A percentile compares a stretch with the other conserved stretches of the same genome.
Conservation (phyloP, 2,888 invertebrate genomes). For the Drosophila phalerata region DNA sequence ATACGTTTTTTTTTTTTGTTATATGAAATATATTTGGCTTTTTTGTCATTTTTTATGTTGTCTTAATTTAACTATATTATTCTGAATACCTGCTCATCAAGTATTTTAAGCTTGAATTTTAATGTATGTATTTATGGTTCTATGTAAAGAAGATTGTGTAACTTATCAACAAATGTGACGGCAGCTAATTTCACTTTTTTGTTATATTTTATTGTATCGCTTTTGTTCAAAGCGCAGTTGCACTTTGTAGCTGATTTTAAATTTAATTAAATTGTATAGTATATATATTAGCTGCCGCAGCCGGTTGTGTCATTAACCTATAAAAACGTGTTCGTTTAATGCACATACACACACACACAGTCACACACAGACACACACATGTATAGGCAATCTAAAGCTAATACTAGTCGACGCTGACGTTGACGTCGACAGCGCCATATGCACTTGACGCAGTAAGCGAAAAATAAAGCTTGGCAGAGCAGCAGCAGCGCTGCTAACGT, state of each 20-base stretch:
- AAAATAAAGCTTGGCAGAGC: constrained; percentile 19
- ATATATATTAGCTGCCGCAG: constrained; percentile 42
- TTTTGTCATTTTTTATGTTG: no score
- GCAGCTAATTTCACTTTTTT: constrained; percentile 61
- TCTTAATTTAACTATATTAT: no score
- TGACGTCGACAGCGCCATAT: constrained; percentile 34
- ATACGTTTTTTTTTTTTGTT: no score
- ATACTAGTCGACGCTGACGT: constrained; percentile 20
- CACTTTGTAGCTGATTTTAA: constrained; percentile 13
- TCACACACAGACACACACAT: constrained; percentile 17
- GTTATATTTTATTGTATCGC: constrained; percentile 18
- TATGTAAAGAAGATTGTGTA: not conserved
- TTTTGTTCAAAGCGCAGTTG: constrained; percentile 32
- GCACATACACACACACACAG: constrained; percentile 26
- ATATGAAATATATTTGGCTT: no score
- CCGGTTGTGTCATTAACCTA: constrained; percentile 83
- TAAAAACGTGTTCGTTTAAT: constrained; percentile 80
- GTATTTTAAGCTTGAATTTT: no score
- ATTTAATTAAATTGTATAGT: constrained; percentile 24
- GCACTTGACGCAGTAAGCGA: constrained; percentile 50
- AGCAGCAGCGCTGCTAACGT: constrained; percentile 13
- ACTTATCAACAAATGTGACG: constrained; percentile 29
- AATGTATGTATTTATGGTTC: no score
- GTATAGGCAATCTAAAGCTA: constrained; percentile 35
- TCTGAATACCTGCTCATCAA: no score